phyloP scores from a whole-genome alignment of 2,113 vertebrate species.

The Lucifuga dentata region DNA sequence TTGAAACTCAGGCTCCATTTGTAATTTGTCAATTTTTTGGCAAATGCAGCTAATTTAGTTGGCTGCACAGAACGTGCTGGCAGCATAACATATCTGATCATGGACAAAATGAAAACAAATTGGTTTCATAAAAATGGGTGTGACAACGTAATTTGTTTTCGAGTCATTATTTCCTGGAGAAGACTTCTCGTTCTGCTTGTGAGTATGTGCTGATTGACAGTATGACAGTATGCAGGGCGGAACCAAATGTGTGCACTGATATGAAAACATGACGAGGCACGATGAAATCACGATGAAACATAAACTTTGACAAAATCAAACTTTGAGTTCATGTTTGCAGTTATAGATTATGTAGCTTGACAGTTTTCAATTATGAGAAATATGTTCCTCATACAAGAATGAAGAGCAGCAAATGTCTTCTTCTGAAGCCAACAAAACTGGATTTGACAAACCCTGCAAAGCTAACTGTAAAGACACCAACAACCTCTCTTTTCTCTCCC shows the following conservation, averaged over 20 bases:
- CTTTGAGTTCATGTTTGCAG: no score
- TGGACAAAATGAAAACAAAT: not conserved
- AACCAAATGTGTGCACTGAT: not conserved
- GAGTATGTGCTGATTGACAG: not conserved
- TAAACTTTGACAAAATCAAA: no score
- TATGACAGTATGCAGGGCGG: not conserved
- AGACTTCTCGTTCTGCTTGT: not conserved
- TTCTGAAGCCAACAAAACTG: not conserved
- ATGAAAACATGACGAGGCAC: not conserved
- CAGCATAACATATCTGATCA: no score
- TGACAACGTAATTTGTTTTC: not conserved
- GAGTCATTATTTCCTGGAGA: not conserved
- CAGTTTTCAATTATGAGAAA: not conserved
- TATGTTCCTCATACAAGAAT: not conserved
- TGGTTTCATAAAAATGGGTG: not conserved
- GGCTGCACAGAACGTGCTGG: no score
- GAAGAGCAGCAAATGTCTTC: not conserved
- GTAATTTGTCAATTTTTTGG: no score
- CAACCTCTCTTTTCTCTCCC: no score
- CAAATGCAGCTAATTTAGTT: no score
- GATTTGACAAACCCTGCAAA: no score
- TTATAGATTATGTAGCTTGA: not conserved
- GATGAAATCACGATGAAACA: not conserved
- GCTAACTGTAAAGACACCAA: no score
- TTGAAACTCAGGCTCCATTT: no score